Base-by-base conservation (phyloP, 2,888 invertebrate species). In the Yponomeuta malinellus region DNA sequence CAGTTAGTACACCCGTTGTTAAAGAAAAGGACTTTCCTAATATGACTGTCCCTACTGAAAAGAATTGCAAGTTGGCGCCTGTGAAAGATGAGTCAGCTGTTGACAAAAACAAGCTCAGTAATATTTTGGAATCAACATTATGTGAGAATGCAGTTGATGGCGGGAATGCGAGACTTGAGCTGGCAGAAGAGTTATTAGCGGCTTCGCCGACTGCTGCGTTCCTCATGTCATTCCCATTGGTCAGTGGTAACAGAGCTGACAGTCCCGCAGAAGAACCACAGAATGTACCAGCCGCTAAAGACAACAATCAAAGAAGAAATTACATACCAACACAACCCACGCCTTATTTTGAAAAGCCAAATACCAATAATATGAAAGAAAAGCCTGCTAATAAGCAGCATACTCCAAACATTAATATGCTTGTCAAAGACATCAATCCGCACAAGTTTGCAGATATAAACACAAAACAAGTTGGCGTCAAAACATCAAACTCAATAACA, bases 171-270 rank as follows among this genome's bases (percentile, higher is more conserved):
- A 88, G 93, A 48, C 88, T 94, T 75, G 94, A 94, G 79, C 84
- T 94, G 75, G 94, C 92, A 2, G 92, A 92, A 79, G 92, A 92
- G 71, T 68, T 73, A 43, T 77, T 92, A 74, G 92, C 93, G 71
- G 90, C 92, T 70, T 96, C 96, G 2, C 96, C 96, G 6, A 96
- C 96, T 2, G 96, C 96, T 15, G 96, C 96, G 1, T 96, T 96
- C 80, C 87, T 96, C 12, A 93, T 95, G 88, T 95, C 96, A 2
- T 96, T 96, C 78, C 96, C 96, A 0, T 83, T 96, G 69, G 96
- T 96, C 0, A 95, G 92, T 77, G 93, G 93, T 2, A 92, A 91
- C 73, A 85, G 93, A 75, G 92, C 92, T 48, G 93, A 93, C 68
- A 92, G 92, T 72, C 92, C 93, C 10, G 87, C 88, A 43, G 92